These are phyloP conservation scores for Orbicella faveolata DNA, from an alignment of 64 coral and sea anemone genomes.

Conservation along the genomic window DNA sequence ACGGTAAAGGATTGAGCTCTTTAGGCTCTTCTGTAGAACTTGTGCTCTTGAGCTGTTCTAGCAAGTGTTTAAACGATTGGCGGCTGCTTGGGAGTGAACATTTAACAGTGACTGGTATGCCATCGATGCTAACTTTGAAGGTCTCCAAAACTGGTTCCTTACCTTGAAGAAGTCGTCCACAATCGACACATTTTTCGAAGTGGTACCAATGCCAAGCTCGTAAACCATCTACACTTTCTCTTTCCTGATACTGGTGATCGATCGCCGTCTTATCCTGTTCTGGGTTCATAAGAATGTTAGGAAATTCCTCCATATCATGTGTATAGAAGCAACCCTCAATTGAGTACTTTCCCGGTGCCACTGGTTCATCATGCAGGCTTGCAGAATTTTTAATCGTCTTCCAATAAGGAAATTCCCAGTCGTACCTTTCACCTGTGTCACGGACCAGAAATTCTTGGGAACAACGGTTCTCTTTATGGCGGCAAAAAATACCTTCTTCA, in stretches of 20 bases:
- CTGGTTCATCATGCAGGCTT: conserved; percentile 33
- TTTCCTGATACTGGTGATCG: neutral
- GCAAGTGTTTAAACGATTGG: neutral
- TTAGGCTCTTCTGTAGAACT: neutral
- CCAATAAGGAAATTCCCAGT: conserved; percentile 54
- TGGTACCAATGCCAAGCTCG: conserved; percentile 51
- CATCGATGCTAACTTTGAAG: neutral
- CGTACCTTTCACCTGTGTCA: neutral
- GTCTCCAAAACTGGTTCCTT: neutral
- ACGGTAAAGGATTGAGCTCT: neutral
- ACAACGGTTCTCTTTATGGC: neutral
- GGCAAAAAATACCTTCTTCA: neutral
- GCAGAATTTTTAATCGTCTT: conserved; percentile 37
- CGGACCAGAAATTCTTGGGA: neutral
- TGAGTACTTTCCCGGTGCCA: conserved; percentile 14
- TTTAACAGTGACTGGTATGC: neutral
- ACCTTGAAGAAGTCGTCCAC: conserved; percentile 28
- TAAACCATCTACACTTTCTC: neutral
- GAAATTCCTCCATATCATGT: conserved; percentile 1
- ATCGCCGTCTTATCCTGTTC: neutral
- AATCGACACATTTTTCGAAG: conserved; percentile 9
- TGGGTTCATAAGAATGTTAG: neutral
- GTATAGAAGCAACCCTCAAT: conserved; percentile 20
- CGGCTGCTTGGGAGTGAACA: neutral
- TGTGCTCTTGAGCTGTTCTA: neutral